Percentiles rank a stretch among this genome's conserved stretches.
These are phyloP conservation scores for Charanyca ferruginea DNA, from an alignment of 2,888 invertebrate genomes.

Conservation along the genomic window DNA sequence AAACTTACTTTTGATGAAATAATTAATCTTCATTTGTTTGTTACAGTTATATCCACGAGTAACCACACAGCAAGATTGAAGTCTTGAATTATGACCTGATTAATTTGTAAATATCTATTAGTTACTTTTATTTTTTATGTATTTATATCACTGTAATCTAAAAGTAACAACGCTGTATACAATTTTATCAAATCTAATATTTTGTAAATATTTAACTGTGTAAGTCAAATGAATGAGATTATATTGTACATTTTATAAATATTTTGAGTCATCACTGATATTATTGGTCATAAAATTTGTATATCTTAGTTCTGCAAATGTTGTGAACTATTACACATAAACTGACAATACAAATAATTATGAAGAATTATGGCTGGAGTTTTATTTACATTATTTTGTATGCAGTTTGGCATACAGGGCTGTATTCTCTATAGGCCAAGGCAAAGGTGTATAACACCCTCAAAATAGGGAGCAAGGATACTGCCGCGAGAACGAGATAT, in stretches of 20 bases:
- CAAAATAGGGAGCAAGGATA: too few species aligned
- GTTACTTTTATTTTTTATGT: conserved; percentile 89
- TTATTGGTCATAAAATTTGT: conserved; percentile 87
- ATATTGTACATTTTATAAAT: conserved; percentile 91
- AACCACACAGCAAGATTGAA: conserved; percentile 90
- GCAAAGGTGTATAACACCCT: too few species aligned
- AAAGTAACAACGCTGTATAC: conserved; percentile 88
- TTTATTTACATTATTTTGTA: conserved; percentile 52
- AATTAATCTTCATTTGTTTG: conserved; percentile 52
- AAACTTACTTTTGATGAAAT: not conserved
- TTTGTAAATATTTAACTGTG: conserved; percentile 89
- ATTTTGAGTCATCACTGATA: conserved; percentile 87
- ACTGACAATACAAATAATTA: conserved; percentile 90
- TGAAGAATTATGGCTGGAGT: conserved; percentile 70
- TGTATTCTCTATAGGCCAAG: too few species aligned
- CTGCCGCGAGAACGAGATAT: too few species aligned
- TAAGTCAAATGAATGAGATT: conserved; percentile 90
- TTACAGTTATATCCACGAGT: conserved; percentile 93
- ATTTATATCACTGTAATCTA: conserved; percentile 90
- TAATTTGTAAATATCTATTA: conserved; percentile 87
- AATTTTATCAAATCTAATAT: conserved; percentile 90
- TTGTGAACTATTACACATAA: conserved; percentile 90
- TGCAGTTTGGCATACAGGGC: not conserved
- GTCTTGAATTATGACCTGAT: conserved; percentile 81
- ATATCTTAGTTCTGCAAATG: conserved; percentile 89